These are phyloP conservation scores for Mesoclemmys tuberculata DNA, from an alignment of 2,113 vertebrate species.

Conservation along the genomic window DNA sequence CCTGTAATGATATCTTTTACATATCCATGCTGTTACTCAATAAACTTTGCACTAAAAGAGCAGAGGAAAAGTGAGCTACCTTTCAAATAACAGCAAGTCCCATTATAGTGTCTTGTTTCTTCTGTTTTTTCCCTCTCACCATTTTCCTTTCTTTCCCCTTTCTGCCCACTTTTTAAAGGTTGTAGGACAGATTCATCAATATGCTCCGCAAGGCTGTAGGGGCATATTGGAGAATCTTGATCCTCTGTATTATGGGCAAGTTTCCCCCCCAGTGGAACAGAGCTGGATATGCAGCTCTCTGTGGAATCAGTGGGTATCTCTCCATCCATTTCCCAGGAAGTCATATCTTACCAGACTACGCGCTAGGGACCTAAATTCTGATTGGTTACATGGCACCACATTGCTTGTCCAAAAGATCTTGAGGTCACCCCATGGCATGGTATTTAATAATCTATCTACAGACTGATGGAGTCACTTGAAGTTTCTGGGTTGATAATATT, in stretches of 20 bases:
- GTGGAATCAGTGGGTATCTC: background rate
- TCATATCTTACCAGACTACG: background rate
- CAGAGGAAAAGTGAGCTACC: background rate
- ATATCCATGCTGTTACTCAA: background rate
- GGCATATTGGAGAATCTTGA: background rate
- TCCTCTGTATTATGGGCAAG: background rate
- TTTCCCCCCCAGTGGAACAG: background rate
- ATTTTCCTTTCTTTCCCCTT: background rate
- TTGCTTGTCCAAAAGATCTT: background rate
- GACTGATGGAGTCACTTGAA: background rate
- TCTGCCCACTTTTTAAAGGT: background rate
- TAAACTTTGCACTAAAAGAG: rapidly evolving
- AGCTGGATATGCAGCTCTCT: background rate
- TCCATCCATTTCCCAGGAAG: background rate
- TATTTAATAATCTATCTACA: background rate
- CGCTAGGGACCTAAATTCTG: background rate
- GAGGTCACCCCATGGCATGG: background rate
- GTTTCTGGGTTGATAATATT: background rate
- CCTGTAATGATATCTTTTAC: constrained; percentile 16
- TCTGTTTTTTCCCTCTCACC: background rate
- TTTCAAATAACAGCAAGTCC: constrained; percentile 13
- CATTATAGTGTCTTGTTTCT: background rate
- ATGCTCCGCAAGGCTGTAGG: background rate
- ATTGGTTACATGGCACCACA: background rate
- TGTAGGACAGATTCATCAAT: background rate